These are phyloP conservation scores for Tetramorium parvispinum DNA, from an alignment of 1,140 invertebrate genomes.

Conservation along the genomic window DNA sequence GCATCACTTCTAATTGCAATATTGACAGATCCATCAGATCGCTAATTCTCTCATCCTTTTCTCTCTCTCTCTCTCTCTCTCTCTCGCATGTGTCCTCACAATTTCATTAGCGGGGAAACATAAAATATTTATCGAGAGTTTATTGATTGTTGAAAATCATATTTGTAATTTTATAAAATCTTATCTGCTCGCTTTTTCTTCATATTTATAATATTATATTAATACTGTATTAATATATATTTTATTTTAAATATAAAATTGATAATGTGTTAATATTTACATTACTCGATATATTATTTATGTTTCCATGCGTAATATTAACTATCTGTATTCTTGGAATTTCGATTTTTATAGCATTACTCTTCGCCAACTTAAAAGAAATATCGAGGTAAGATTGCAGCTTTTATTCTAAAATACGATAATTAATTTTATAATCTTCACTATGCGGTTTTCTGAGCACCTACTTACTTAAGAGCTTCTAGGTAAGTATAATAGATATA, in stretches of 20 bases:
- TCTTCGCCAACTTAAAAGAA: slow-evolving; percentile 31
- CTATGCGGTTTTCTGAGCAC: slow-evolving; percentile 35
- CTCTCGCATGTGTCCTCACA: slow-evolving; percentile 13
- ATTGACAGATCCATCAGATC: slow-evolving; percentile 26
- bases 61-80: background rate
- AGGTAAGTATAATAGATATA: slow-evolving; percentile 40
- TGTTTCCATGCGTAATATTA: slow-evolving; percentile 19
- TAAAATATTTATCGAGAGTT: slow-evolving; percentile 7
- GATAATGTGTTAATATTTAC: slow-evolving; percentile 1
- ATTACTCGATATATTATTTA: slow-evolving; percentile 17
- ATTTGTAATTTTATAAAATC: background rate
- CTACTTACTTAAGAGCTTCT: slow-evolving; percentile 3
- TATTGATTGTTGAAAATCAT: background rate
- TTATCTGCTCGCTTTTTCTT: background rate
- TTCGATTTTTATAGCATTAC: slow-evolving; percentile 14
- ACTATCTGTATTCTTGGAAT: background rate
- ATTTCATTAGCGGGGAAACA: slow-evolving; percentile 23
- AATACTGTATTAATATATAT: background rate
- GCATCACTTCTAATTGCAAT: background rate
- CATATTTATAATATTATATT: slow-evolving; percentile 7
- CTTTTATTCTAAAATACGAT: slow-evolving; percentile 15
- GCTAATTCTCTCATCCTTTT: slow-evolving; percentile 5
- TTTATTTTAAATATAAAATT: background rate
- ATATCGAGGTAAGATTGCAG: slow-evolving; percentile 36
- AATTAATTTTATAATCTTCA: slow-evolving; percentile 42